phyloP scores from a whole-genome alignment of 2,113 vertebrate species.

The Sebastes schlegelii region DNA sequence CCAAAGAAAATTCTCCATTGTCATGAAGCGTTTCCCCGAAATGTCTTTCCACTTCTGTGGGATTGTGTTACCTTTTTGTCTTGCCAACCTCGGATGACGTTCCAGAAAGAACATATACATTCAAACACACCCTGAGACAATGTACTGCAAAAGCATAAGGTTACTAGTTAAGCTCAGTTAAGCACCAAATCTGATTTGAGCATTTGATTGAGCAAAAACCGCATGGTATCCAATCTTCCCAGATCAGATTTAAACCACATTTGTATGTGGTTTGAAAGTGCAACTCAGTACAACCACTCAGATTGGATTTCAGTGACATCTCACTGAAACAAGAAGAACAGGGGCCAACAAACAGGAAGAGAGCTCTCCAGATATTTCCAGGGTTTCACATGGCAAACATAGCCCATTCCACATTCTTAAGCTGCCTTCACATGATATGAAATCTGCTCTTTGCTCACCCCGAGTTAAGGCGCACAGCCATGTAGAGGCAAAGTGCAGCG shows the following conservation, averaged over 20 bases:
- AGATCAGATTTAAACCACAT: constrained; percentile 49
- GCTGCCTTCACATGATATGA: too few species aligned
- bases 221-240: constrained; percentile 37
- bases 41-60: constrained; percentile 31
- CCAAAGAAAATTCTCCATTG: constrained; percentile 28
- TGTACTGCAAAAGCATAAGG: background rate
- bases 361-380: background rate
- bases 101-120: background rate
- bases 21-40: constrained; percentile 20
- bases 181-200: constrained; percentile 36
- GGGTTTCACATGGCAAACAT: background rate
- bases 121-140: constrained; percentile 5
- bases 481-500: too few species aligned
- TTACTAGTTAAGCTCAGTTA: background rate
- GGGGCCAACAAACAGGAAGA: constrained; percentile 5
- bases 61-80: constrained; percentile 33
- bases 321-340: constrained; percentile 4
- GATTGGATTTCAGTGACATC: constrained; percentile 27
- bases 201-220: constrained; percentile 21
- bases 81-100: background rate
- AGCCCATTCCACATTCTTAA: background rate
- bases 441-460: too few species aligned
- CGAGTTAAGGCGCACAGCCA: too few species aligned
- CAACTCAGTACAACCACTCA: constrained; percentile 17
- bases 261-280: constrained; percentile 51